A percentile compares a stretch with the other conserved stretches of the same genome.
phyloP scores from a whole-genome alignment of 2,797 vertebrate species.

The Muraenolepis orangiensis region DNA sequence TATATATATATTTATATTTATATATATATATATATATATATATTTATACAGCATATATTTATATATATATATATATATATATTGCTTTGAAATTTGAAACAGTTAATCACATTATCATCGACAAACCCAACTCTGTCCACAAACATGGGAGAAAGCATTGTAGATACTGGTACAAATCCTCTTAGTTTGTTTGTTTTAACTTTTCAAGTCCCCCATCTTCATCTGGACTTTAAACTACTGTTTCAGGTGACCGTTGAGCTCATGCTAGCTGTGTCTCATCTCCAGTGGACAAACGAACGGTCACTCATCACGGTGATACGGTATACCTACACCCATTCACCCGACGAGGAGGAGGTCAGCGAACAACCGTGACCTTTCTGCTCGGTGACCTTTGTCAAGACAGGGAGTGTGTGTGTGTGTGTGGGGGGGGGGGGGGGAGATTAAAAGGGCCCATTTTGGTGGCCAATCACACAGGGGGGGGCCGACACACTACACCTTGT shows the following conservation, averaged over 20 bases:
- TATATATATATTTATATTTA: constrained; percentile 60
- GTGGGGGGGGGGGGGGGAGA: constrained; percentile 23
- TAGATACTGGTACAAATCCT: constrained; percentile 64
- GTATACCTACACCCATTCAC: constrained; percentile 57
- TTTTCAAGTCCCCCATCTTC: constrained; percentile 18
- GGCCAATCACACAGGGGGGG: neutral
- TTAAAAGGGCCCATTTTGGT: neutral
- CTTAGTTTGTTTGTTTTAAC: constrained; percentile 38
- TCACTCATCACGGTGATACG: constrained; percentile 57
- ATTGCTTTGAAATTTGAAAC: constrained; percentile 72
- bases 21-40: constrained; percentile 64
- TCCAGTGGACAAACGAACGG: constrained; percentile 56
- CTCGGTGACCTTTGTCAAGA: constrained; percentile 53
- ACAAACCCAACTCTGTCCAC: constrained; percentile 67
- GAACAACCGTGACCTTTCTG: constrained; percentile 40
- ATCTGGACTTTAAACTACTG: constrained; percentile 14
- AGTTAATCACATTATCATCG: constrained; percentile 68
- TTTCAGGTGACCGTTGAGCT: constrained; percentile 29
- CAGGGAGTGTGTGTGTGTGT: too few species aligned
- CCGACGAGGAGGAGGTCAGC: constrained; percentile 47
- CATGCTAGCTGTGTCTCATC: constrained; percentile 41
- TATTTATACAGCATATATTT: constrained; percentile 70
- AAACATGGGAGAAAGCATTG: constrained; percentile 66
- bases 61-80: constrained; percentile 58
- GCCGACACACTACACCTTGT: neutral